Evolutionary conservation across 2,888 invertebrate genomes (phyloP).

Genomic region (Apoda limacodes): DNA sequence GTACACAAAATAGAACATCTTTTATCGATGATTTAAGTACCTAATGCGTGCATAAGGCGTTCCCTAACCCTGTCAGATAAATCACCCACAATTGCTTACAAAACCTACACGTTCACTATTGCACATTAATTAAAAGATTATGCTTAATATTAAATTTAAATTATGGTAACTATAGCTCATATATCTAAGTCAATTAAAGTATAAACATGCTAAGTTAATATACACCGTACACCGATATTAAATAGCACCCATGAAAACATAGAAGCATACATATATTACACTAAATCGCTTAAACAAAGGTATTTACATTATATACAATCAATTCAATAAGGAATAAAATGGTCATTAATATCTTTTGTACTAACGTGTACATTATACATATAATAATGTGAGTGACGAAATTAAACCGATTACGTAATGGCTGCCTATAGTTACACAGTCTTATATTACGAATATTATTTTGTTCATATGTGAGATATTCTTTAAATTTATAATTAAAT

Average conservation of each 20-base stretch:
- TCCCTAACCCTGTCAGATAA: conserved; percentile 43
- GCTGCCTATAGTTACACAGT: conserved; percentile 60
- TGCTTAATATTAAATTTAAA: conserved; percentile 41
- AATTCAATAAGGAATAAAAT: conserved; percentile 31
- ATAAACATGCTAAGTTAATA: conserved; percentile 17
- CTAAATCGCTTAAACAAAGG: conserved; percentile 30
- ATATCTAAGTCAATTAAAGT: conserved; percentile 12
- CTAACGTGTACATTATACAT: too few species aligned
- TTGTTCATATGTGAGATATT: conserved; percentile 62
- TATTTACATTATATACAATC: conserved; percentile 50
- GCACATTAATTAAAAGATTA: conserved; percentile 54
- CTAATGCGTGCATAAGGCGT: conserved; percentile 37
- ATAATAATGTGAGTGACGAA: too few species aligned
- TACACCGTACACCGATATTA: conserved; percentile 58
- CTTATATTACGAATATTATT: conserved; percentile 51
- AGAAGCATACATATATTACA: conserved; percentile 54
- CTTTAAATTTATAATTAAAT: conserved; percentile 36
- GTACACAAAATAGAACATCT: too few species aligned
- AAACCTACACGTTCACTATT: conserved; percentile 39
- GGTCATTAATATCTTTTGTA: too few species aligned
- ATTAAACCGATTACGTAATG: conserved; percentile 34
- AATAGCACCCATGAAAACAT: conserved; percentile 66
- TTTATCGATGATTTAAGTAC: conserved; percentile 31
- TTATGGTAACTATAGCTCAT: conserved; percentile 53
- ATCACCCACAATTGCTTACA: conserved; percentile 23